Conservation (phyloP, 2,113 vertebrate species). For the Kryptolebias marmoratus region DNA sequence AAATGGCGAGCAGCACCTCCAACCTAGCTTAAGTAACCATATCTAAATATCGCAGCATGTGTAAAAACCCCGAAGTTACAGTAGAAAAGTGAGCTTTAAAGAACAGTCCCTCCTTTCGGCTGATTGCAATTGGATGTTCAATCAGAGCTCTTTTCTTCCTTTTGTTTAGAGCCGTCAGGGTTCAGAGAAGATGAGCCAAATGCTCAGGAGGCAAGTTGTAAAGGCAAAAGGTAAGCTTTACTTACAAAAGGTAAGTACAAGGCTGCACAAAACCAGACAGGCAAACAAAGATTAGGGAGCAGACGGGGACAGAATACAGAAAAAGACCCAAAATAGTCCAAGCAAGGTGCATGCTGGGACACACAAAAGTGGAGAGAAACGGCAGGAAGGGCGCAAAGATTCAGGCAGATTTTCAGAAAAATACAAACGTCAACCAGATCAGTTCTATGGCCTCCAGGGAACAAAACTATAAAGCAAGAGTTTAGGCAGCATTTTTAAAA, state of each 20-base stretch:
- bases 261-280: background rate
- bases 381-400: background rate
- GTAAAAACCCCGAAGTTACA: conserved; percentile 18
- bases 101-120: conserved; percentile 6
- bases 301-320: background rate
- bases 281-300: background rate
- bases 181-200: background rate
- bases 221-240: background rate
- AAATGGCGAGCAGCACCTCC: conserved; percentile 23
- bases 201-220: background rate
- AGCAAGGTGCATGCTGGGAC: background rate
- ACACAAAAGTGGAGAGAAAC: background rate
- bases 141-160: conserved; percentile 41
- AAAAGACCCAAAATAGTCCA: background rate
- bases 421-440: background rate
- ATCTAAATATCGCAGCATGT: conserved; percentile 20
- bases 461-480: background rate
- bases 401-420: background rate
- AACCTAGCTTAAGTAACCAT: conserved; percentile 37
- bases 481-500: background rate
- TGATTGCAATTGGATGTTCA: conserved; percentile 48
- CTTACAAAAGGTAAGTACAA: background rate
- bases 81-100: conserved; percentile 18
- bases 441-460: no score
- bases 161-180: conserved; percentile 4